Evolutionary conservation across 2,797 vertebrate species (phyloP).

Genomic region (Pitangus sulphuratus): DNA sequence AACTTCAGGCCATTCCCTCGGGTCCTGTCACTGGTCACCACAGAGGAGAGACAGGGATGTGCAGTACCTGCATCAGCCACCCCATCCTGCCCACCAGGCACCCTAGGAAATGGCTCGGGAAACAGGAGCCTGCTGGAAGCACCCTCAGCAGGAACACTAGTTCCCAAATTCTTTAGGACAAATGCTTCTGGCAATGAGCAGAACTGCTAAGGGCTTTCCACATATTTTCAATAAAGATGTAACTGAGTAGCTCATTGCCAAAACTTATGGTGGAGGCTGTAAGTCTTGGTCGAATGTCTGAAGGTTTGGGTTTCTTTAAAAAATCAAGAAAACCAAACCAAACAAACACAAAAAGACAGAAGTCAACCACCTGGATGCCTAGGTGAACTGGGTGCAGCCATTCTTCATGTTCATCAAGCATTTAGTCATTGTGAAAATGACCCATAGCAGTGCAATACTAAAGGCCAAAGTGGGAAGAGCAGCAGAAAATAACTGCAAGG

Average conservation of each 20-base stretch:
- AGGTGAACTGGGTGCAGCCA: rapidly evolving
- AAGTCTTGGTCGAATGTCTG: neutral
- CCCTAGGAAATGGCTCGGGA: rapidly evolving
- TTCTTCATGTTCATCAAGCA: rapidly evolving
- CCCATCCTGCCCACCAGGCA: neutral
- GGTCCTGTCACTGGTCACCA: neutral
- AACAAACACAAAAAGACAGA: neutral
- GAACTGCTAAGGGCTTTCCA: neutral
- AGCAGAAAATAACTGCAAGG: neutral
- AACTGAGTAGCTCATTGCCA: rapidly evolving
- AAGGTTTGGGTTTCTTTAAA: neutral
- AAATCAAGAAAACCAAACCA: neutral
- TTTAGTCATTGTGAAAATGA: neutral
- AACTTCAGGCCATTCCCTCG: neutral
- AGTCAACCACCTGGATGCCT: neutral
- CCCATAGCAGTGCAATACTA: rapidly evolving
- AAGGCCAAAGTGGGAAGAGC: neutral
- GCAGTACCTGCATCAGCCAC: rapidly evolving
- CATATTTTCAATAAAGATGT: rapidly evolving
- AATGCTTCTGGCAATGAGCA: neutral
- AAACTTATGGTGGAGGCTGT: neutral
- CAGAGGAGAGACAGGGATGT: neutral
- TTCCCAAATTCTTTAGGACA: no score
- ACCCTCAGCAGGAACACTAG: rapidly evolving
- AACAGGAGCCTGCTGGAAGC: rapidly evolving